These are phyloP conservation scores for Trachemys scripta DNA, from an alignment of 2,113 vertebrate species.

Conservation along the genomic window DNA sequence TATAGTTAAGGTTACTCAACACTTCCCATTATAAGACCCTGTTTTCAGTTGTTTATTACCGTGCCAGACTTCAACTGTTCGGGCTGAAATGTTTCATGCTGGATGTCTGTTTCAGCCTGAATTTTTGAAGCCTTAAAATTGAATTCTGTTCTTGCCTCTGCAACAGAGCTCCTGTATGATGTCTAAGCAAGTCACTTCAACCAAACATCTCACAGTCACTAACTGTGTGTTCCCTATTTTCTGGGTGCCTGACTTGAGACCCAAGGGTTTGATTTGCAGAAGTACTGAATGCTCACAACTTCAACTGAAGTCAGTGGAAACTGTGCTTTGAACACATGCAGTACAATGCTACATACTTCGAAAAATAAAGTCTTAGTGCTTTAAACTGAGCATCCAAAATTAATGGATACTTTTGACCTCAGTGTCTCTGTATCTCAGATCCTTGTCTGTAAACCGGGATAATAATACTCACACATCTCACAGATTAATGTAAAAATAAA, in stretches of 20 bases:
- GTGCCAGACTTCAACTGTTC: not conserved
- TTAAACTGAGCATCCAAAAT: not conserved
- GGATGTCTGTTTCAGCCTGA: not conserved
- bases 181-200: not conserved
- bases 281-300: not conserved
- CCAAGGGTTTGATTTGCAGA: not conserved
- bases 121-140: not conserved
- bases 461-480: not conserved
- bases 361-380: not conserved
- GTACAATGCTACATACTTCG: not conserved
- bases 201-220: not conserved
- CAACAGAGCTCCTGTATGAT: not conserved
- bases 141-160: not conserved
- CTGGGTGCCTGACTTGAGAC: accelerated
- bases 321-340: accelerated
- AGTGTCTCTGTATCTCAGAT: not conserved
- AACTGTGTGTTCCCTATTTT: not conserved
- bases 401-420: not conserved
- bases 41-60: not conserved
- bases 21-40: not conserved
- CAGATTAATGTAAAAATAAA: not conserved
- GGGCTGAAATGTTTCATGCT: not conserved
- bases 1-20: accelerated
- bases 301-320: not conserved
- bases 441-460: not conserved